Evolutionary conservation across 2,797 vertebrate genomes (phyloP).

Genomic region (Xerus rutilus): DNA sequence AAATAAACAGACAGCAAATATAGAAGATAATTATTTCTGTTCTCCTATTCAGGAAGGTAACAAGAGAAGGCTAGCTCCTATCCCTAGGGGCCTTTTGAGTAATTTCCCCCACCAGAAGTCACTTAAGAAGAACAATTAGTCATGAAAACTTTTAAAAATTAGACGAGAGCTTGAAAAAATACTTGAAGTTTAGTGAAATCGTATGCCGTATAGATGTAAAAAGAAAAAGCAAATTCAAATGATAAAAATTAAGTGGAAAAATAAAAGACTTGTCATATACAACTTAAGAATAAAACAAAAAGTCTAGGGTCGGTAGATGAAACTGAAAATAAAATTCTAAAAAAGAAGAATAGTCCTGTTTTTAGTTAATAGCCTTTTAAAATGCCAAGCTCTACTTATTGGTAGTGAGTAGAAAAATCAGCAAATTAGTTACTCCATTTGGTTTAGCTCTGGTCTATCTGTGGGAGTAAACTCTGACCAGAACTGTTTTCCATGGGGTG

Average conservation of each 20-base stretch:
- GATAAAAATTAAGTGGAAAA: neutral
- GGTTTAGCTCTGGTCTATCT: neutral
- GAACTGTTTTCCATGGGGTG: neutral
- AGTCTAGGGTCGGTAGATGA: neutral
- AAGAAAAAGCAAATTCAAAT: constrained; percentile 43
- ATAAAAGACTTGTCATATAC: neutral
- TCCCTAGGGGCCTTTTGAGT: neutral
- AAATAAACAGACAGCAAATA: neutral
- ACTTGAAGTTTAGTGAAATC: constrained; percentile 19
- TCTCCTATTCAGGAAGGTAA: neutral
- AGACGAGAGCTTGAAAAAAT: constrained; percentile 32
- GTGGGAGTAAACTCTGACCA: neutral
- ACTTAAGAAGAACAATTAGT: constrained; percentile 14
- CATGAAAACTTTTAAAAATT: constrained; percentile 19
- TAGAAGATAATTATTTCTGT: neutral
- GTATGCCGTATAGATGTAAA: neutral
- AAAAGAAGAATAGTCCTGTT: neutral
- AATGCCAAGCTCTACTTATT: neutral
- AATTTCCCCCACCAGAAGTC: neutral
- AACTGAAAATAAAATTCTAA: neutral
- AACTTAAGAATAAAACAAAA: neutral
- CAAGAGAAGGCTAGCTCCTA: neutral
- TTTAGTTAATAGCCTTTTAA: neutral
- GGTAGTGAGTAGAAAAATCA: neutral
- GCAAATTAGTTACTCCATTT: neutral